Conservation (phyloP, 2,113 vertebrate genomes). For the Litocranius walleri region DNA sequence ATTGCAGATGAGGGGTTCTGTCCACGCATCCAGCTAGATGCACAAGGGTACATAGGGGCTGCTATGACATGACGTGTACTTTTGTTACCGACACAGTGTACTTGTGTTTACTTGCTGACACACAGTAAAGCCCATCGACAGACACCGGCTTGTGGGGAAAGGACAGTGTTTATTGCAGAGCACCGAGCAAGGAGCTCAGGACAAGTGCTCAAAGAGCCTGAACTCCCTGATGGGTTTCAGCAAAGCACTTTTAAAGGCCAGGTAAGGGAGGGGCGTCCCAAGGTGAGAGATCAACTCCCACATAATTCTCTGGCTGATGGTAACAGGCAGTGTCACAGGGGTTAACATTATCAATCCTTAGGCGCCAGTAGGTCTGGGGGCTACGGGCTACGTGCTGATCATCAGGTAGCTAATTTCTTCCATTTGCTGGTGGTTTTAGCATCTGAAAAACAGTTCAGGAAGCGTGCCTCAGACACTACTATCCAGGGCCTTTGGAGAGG, state of each 20-base stretch:
- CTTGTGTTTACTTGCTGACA: neutral
- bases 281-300: neutral
- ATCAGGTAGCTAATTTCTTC: neutral
- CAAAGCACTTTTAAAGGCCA: neutral
- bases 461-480: neutral
- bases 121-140: neutral
- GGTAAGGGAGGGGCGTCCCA: neutral
- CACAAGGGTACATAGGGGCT: neutral
- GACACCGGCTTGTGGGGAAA: neutral
- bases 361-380: neutral
- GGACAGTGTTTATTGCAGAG: neutral
- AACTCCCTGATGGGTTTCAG: neutral
- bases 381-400: neutral
- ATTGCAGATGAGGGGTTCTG: neutral
- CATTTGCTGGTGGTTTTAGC: neutral
- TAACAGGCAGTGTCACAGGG: too few species aligned
- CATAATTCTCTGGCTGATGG: neutral
- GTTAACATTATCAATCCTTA: neutral
- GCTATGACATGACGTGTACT: fast-evolving
- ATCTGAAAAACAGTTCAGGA: neutral
- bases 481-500: neutral
- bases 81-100: neutral
- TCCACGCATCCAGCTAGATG: fast-evolving
- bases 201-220: neutral
- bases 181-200: neutral